Base-by-base conservation (phyloP, 2,113 vertebrate genomes). In the Leptosomus discolor region DNA sequence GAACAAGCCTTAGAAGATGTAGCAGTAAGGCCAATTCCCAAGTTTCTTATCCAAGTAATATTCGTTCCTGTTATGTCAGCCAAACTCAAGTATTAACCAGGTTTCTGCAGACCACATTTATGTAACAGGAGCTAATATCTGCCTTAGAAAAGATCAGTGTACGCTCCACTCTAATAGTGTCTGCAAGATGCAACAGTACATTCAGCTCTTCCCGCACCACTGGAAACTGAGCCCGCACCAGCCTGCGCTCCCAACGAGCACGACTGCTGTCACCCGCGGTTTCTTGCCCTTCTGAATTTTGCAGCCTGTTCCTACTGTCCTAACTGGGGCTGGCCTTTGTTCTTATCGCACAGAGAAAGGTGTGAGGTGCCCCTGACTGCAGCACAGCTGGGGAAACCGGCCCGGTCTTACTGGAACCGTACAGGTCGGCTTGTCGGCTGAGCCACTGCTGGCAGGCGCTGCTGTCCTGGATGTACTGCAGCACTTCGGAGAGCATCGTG, bases 381-480 rank as follows among this genome's bases (percentile, higher is more conserved):
- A 37, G 80, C n/a, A 12, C 1, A 36, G 53, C 56, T 7, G 8
- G 6, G 57, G 21, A 29, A 15, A 39, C n/a, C n/a, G n/a, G 26
- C n/a, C 15, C 5, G 12, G 54, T 26, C 65, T 73, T 32, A 46
- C 77, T 37, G 86, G n/a, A 13, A 96, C 97, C 98, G 14, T 76
- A 99, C 99, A 99, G 99, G 78, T 99, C 99, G 9, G 99, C 99
- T 93, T 99, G 99, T 73, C 99, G 99, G 91, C 99, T 99, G 87
- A 99, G 99, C 99, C 99, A 99, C 98, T 99, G 99, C 97, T 99
- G 99, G 97, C 99, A 99, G 53, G 99, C 99, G 1, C 98, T 98
- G 85, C 99, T 98, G 88, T 99, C 99, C 94, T 99, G 99, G 97
- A 99, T 99, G 97, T 99, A 99, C 98, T 99, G 99, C 79, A 99